These are phyloP conservation scores for Mus caroli DNA, from an alignment of 2,797 vertebrate genomes.

Conservation along the genomic window DNA sequence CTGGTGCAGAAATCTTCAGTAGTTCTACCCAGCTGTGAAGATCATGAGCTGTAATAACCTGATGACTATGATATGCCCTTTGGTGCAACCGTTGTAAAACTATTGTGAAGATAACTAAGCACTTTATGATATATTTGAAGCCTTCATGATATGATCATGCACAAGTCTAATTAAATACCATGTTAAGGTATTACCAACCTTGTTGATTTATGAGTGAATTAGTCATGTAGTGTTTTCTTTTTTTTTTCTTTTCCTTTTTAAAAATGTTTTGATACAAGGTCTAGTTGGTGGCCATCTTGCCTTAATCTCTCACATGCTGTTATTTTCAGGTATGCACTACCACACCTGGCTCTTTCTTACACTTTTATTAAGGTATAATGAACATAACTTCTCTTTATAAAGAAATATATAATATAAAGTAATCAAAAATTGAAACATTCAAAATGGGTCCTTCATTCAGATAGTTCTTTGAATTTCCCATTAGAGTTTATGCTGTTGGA, in stretches of 20 bases:
- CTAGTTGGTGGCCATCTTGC: neutral
- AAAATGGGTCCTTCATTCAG: neutral
- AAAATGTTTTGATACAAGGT: neutral
- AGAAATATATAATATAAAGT: neutral
- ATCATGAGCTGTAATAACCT: neutral
- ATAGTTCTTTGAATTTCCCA: conserved; percentile 4
- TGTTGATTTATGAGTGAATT: neutral
- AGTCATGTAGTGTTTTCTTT: neutral
- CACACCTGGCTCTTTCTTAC: neutral
- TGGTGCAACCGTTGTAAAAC: neutral
- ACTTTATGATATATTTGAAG: neutral
- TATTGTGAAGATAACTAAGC: neutral
- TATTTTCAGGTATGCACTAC: neutral
- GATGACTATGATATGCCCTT: neutral
- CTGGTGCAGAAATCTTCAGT: neutral
- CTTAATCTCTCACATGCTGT: neutral
- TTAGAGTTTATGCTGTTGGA: neutral
- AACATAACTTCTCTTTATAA: conserved; percentile 1
- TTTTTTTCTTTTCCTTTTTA: neutral
- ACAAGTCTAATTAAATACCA: neutral
- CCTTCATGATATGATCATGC: neutral
- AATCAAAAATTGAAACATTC: neutral
- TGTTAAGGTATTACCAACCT: neutral
- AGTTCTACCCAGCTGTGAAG: neutral
- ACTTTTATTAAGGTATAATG: neutral